Evolutionary conservation across 2,888 invertebrate species (phyloP), one percentile per base, ranked within the genome.

Genomic region (Coremacera marginata): DNA sequence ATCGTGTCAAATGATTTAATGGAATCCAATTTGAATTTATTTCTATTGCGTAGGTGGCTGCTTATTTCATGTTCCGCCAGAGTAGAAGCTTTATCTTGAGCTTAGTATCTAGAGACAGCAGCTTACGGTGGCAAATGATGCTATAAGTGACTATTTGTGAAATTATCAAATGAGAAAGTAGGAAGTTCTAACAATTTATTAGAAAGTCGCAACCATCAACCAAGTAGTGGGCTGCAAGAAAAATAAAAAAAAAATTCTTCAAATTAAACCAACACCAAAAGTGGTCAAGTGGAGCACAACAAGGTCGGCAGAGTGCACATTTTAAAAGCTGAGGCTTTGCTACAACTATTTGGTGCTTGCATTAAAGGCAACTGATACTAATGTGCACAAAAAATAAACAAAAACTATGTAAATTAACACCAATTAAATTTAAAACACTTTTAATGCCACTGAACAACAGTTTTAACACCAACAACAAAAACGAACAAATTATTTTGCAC

Each of bases 11-110:
- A 9, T 27, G 37, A 34, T 27, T 63, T 63, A 31, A 34, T 63
- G 63, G 63, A 63, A 63, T 31, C 16, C 63, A n/a, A 63, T 60
- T 60, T 25, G 27, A 25, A 60, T 27, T 60, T 25, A 60, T 60
- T 60, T 60, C n/a, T 16, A 16, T 5, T 60, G 25, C 27, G 60
- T 57, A 25, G 27, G 60, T 31, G 27, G 60, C 60, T 19, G 19
- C 19, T 57, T 22, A 19, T n/a, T 25, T 14, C 8, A 14, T 60
- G 22, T 31, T 0, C 14, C 27, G 27, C 11, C 14, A 60, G 27
- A 60, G 19, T 14, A 0, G 22, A 5, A 60, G 27, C 25, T 27
- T 19, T 22, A 25, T n/a, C 57, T 9, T 11, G 11, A 60, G 27
- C 16, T 7, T 2, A 19, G 27, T 25, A 60, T 25, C 25, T 34